A percentile compares a stretch with the other conserved stretches of the same genome.
These are phyloP conservation scores for Bradypodion ventrale DNA, from an alignment of 2,797 vertebrate genomes.

Conservation along the genomic window DNA sequence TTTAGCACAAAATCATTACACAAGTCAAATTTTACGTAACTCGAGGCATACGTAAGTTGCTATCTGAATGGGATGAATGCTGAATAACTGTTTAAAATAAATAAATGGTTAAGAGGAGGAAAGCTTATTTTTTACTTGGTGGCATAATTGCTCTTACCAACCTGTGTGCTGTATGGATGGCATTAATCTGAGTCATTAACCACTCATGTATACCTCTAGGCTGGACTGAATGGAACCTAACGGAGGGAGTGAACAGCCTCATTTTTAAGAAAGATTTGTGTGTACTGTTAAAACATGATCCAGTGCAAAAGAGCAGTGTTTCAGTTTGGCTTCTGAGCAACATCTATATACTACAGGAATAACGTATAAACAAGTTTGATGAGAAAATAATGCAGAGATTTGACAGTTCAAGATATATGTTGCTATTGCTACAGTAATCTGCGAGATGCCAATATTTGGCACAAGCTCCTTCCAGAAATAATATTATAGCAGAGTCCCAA, in stretches of 20 bases:
- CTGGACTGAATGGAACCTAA: neutral
- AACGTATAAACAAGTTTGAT: neutral
- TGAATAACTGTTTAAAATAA: neutral
- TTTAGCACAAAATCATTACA: no score
- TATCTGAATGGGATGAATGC: neutral
- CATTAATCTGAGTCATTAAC: neutral
- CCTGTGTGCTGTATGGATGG: neutral
- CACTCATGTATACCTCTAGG: neutral
- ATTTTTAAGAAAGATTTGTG: neutral
- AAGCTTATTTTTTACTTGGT: neutral
- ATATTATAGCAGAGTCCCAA: constrained; percentile 28
- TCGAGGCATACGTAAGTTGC: no score
- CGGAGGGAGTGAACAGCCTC: neutral
- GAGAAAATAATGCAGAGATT: neutral
- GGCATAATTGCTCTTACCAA: neutral
- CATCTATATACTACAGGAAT: neutral
- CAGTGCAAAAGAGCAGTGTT: neutral
- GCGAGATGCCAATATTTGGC: constrained; percentile 45
- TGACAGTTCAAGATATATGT: constrained; percentile 14
- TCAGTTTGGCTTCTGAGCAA: neutral
- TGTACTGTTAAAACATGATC: neutral
- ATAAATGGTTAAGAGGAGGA: neutral
- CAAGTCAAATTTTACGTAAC: no score
- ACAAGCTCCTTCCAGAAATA: constrained; percentile 46
- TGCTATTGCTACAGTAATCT: neutral